Evolutionary conservation across 2,797 vertebrate species (phyloP), one percentile per base, ranked within the genome.

Genomic region (Zalophus californianus): DNA sequence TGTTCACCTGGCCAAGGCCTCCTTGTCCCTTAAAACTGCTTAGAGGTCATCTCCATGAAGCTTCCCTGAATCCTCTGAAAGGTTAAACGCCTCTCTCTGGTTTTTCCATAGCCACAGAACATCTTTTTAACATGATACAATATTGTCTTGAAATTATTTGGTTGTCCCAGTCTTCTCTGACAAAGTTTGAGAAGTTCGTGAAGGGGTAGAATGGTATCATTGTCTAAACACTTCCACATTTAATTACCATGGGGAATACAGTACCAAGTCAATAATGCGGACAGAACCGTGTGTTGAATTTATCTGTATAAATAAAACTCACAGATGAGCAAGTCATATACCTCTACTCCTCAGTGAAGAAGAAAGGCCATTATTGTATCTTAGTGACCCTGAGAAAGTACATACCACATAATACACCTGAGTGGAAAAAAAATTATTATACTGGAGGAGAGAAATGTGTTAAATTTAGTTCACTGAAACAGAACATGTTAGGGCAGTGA

Each of bases 221-320:
- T 86, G 52, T 25, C 29, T 77, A 62, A 86, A 44, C 90, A 50
- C 8, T 29, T 70, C 16, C 58, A 90, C 12, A 90, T 48, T 86
- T 91, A 75, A 48, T 48, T 29, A 68, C 41, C 66, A 90, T 50
- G 86, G 86, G 44, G 32, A 52, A 70, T 62, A 70, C 9, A 27
- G n/a, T 50, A 64, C 44, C 72, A 70, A 27, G 58, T 58, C 13
- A 90, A 86, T 70, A 64, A 77, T 48, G 21, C 29, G 48, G 29
- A 7, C 50, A 86, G 66, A 89, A 52, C 29, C 68, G 20, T 94
- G 50, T 91, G 58, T n/a, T 92, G 29, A 94, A 91, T 56, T 85
- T 85, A 91, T 75, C 85, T 41, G 32, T 75, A 50, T 91, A 92
- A 92, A 86, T 70, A 77, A 64, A 75, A 95, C 94, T 21, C n/a